Evolutionary conservation across 2,888 invertebrate genomes (phyloP), one percentile per base, ranked within the genome.

Genomic region (Sinopyrophorus schimmeli): DNA sequence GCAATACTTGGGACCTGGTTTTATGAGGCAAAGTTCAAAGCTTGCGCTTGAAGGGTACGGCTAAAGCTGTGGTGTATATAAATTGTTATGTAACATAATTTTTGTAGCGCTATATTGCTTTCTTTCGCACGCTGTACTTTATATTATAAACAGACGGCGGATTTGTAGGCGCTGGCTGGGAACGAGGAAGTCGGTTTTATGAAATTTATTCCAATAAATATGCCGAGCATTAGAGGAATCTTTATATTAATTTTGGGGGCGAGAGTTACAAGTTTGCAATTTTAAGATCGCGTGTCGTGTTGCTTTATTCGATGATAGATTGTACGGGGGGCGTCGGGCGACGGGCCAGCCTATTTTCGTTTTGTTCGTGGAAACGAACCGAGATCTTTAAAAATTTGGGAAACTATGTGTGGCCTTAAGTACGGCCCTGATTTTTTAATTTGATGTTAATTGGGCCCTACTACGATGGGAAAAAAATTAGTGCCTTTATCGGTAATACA

Each of bases 1-100:
- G 64, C 66, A 59, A 58, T 63, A 59, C 59, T 55, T 54, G 59
- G 58, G 61, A 63, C 56, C 59, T 60, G 60, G 62, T 60, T 64
- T 64, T 66, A 64, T 63, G 63, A 64, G 59, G 60, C 57, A 53
- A 47, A 59, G 55, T 55, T 60, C 60, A 61, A 57, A 55, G 57
- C 56, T 57, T 21, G 55, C 35, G 52, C 53, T 44, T 24, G 55
- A 42, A 43, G 53, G 55, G 46, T 47, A 52, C 40, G 28, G 47
- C 47, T 44, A 46, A 51, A 51, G 46, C 51, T 46, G 44, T 46
- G 46, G 50, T 42, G 46, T 51, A 46, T 46, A 51, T 51, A 51
- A 51, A 51, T 51, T 51, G 51, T 46, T 46, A 51, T 46, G 51
- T 51, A 46, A 46, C 51, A 46, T 46, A 51, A 51, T 51, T 51